Conservation (phyloP, 2,797 vertebrate species). For the Siniperca scherzeri region DNA sequence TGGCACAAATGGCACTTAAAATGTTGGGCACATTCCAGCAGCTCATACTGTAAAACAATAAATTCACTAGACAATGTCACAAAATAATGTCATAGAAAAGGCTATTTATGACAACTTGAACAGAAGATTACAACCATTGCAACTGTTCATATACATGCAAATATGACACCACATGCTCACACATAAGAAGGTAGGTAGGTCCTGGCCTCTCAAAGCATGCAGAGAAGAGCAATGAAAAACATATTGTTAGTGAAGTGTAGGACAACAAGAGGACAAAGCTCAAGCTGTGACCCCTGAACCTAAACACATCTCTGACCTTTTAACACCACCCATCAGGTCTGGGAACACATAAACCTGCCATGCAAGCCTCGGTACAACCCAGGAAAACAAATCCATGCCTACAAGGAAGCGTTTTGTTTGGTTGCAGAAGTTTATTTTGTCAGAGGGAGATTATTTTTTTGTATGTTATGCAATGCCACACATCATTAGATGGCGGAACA, state of each 20-base stretch:
- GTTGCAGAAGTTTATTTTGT: slow-evolving; percentile 36
- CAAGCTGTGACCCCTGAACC: slow-evolving; percentile 65
- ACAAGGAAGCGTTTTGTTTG: slow-evolving; percentile 36
- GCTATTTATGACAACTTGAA: slow-evolving; percentile 39
- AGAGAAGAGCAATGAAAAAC: slow-evolving; percentile 52
- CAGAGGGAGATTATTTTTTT: slow-evolving; percentile 18
- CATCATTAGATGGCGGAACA: slow-evolving; percentile 2
- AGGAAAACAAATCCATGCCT: slow-evolving; percentile 37
- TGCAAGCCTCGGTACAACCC: slow-evolving; percentile 26
- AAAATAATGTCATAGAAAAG: neutral
- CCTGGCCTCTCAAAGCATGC: slow-evolving; percentile 31
- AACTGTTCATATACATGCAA: slow-evolving; percentile 21
- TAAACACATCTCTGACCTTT: slow-evolving; percentile 69
- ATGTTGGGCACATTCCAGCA: slow-evolving; percentile 41
- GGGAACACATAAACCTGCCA: slow-evolving; percentile 57
- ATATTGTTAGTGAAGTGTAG: slow-evolving; percentile 44
- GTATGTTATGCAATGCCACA: neutral
- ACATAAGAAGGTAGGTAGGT: slow-evolving; percentile 6
- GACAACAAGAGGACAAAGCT: slow-evolving; percentile 54
- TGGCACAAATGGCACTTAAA: neutral
- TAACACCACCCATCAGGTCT: slow-evolving; percentile 56
- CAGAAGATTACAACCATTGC: slow-evolving; percentile 42
- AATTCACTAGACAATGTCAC: slow-evolving; percentile 20
- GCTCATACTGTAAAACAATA: slow-evolving; percentile 27
- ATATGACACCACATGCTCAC: neutral